Conservation (phyloP, 2,113 vertebrate species). For the Paracanthobrama guichenoti region DNA sequence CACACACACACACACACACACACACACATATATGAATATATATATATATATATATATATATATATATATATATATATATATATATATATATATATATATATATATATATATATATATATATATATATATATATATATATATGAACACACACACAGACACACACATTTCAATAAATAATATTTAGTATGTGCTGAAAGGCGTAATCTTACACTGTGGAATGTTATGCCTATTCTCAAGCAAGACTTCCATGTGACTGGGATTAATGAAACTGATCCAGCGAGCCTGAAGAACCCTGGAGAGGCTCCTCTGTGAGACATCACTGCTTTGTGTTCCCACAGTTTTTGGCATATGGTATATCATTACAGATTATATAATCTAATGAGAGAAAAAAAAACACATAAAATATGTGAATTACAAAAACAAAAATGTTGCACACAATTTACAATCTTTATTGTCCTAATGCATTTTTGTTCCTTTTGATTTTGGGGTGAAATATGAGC, state of each 20-base stretch:
- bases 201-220: neutral
- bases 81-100: too few species aligned
- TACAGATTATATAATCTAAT: neutral
- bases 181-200: neutral
- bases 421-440: neutral
- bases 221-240: neutral
- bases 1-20: too few species aligned
- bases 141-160: neutral
- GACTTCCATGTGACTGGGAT: slow-evolving; percentile 41
- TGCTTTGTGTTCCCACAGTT: neutral
- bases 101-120: neutral
- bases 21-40: too few species aligned
- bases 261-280: slow-evolving; percentile 15
- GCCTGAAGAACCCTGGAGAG: neutral
- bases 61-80: too few species aligned
- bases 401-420: neutral
- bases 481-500: neutral
- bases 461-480: neutral
- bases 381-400: neutral
- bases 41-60: too few species aligned
- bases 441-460: neutral
- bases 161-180: neutral
- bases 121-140: neutral
- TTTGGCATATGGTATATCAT: neutral
- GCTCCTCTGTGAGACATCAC: neutral